Base-by-base conservation (phyloP, 2,888 invertebrate species). In the Unio delphinus region DNA sequence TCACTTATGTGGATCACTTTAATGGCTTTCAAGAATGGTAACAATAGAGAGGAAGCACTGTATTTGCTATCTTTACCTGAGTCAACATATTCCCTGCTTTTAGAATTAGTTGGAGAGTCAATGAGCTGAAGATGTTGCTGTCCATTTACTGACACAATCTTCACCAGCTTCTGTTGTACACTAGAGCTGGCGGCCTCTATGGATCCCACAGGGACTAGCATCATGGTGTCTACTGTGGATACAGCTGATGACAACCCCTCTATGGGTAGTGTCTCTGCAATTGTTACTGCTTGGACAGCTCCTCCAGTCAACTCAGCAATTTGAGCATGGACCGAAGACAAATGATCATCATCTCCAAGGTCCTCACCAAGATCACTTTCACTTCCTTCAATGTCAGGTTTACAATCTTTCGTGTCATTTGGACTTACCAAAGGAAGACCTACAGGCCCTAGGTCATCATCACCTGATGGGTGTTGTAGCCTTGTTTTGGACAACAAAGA, bases 51-150 rank as follows among this genome's bases (percentile, higher is more conserved):
- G 45, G 11, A 15, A 45, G 45, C 45, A 45, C 11, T 45, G 11
- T 45, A 45, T 45, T 45, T 45, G 45, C 15, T 15, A 4, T 45
- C 45, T 45, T 45, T 45, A 45, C 45, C 45, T 3, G 45, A 45
- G 45, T 45, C 15, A 45, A 45, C 45, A 15, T 15, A 45, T 45
- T 45, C 15, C 15, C 45, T 45, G 11, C 45, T 45, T 45, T 45
- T 45, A 15, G 58, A 58, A 23, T 61, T 28, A 4, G 63, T 18
- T 55, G 55, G 55, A 55, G 67, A 55, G 56, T 70, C 80, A 18
- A 82, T 77, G 57, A 84, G 71, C 67, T 84, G 86, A 75, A 86
- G 78, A 61, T 83, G 83, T n/a, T 83, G 82, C 55, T 82, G 82
- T 45, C 82, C 82, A 59, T 80, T 80, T 45, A 84, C 76, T 11